phyloP scores from a whole-genome alignment of 2,113 vertebrate genomes.

The Ardeotis arabs region DNA sequence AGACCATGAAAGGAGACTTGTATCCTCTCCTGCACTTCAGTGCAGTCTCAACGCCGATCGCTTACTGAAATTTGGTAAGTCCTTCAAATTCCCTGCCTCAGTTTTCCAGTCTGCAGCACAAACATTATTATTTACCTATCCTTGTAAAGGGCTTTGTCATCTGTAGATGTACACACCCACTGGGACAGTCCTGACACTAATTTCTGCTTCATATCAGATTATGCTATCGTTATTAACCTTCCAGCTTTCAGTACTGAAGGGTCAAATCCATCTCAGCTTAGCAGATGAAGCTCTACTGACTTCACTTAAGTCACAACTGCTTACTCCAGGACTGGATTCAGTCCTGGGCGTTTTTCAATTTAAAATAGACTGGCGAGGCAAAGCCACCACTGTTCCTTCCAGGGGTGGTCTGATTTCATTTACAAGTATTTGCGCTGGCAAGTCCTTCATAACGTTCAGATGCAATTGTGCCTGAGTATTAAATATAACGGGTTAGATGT shows the following conservation, averaged over 20 bases:
- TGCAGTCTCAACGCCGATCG: not conserved
- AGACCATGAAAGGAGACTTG: not conserved
- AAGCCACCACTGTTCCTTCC: conserved; percentile 3
- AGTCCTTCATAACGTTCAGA: conserved; percentile 49
- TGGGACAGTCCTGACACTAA: conserved; percentile 45
- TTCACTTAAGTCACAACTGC: not conserved
- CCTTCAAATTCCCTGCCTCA: not conserved
- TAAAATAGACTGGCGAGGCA: conserved; percentile 26
- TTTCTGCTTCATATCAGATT: conserved; percentile 50
- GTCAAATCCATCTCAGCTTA: conserved; percentile 25
- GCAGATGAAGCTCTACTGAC: not conserved
- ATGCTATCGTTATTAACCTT: conserved; percentile 13
- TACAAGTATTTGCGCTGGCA: conserved; percentile 58
- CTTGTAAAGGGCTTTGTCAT: not conserved
- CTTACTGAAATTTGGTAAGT: not conserved
- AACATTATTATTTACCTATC: not conserved
- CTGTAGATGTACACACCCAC: not conserved
- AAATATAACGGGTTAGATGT: conserved; percentile 65
- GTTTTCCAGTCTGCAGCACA: not conserved
- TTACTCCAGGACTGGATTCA: conserved; percentile 40
- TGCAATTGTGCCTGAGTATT: conserved; percentile 63
- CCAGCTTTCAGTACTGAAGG: not conserved
- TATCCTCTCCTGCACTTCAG: not conserved
- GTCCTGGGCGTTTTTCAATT: conserved; percentile 58
- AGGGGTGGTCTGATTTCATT: conserved; percentile 62